A percentile compares a stretch with the other conserved stretches of the same genome.
Conservation (phyloP, 2,888 invertebrate genomes). For the Pammene fasciana region DNA sequence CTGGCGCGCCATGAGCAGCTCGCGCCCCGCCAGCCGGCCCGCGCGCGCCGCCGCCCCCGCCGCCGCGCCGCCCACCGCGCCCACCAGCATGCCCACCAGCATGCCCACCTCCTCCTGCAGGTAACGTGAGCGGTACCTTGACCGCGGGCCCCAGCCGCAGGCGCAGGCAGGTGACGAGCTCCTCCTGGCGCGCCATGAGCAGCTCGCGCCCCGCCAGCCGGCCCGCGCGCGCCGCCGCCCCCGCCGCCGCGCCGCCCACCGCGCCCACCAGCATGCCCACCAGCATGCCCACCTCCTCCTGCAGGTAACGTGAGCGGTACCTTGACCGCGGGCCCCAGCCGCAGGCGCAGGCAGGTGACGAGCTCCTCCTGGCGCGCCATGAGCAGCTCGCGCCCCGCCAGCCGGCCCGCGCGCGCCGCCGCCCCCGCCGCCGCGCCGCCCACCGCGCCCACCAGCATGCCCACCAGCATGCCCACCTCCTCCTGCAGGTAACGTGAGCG, state of each 20-base stretch:
- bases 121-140: conserved; percentile 78
- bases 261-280: too few species aligned
- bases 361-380: conserved; percentile 90
- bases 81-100: too few species aligned
- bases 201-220: conserved; percentile 91
- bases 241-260: conserved; percentile 62
- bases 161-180: conserved; percentile 87
- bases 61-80: conserved; percentile 61
- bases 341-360: conserved; percentile 86
- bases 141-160: conserved; percentile 92
- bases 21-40: too few species aligned
- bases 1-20: conserved; percentile 89
- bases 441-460: too few species aligned
- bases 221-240: conserved; percentile 85
- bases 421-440: conserved; percentile 62
- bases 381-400: conserved; percentile 90
- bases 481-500: not conserved
- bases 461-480: too few species aligned
- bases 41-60: conserved; percentile 83
- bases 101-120: conserved; percentile 56
- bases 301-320: conserved; percentile 59
- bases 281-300: too few species aligned
- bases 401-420: too few species aligned
- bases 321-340: conserved; percentile 92
- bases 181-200: conserved; percentile 88